Evolutionary conservation across 2,888 invertebrate genomes (phyloP), one percentile per base, ranked within the genome.

Genomic region (Drosophila anceps): DNA sequence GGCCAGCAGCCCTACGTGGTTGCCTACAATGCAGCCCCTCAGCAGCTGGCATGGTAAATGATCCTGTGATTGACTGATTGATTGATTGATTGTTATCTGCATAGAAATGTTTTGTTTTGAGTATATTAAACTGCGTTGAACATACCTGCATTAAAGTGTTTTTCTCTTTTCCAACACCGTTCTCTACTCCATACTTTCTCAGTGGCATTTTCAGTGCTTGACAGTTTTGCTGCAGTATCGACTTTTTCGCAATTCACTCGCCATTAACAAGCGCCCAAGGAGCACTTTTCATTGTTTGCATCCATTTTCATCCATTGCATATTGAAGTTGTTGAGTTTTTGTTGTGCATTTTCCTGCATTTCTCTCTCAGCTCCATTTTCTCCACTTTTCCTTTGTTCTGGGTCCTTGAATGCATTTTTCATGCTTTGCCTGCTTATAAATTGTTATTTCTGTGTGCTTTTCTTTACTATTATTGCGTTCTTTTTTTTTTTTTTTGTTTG

Each of bases 41-140:
- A 84, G 73, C 89, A 88, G 43, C 57, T 88, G 65, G 46, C 70
- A n/a, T 90, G 90, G 91, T 91, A 84, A 63, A 24, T 12, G 20
- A 12, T 24, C 13, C 2, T 15, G 6, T 9, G 13, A 51, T 15
- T n/a, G n/a, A n/a, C n/a, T 37, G 57, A 53, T 44, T 24, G 41
- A 70, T 60, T 74, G 63, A 58, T 57, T 31, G 43, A 68, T 65
- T 76, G 63, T 44, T 48, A 18, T 44, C 10, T 37, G 13, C 27
- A 50, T 0, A 6, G 8, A 41, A 29, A 8, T 29, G 12, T 29
- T 37, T 71, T 50, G 57, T 66, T 66, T 63, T 60, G 35, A 50
- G 20, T 18, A 18, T 41, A 78, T 63, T 78, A 78, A 78, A 76
- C 9, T 35, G 50, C 13, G 29, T 57, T 41, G 33, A 69, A 58